A percentile compares a stretch with the other conserved stretches of the same genome.
Conservation (phyloP, 2,113 vertebrate species). For the Natator depressus region DNA sequence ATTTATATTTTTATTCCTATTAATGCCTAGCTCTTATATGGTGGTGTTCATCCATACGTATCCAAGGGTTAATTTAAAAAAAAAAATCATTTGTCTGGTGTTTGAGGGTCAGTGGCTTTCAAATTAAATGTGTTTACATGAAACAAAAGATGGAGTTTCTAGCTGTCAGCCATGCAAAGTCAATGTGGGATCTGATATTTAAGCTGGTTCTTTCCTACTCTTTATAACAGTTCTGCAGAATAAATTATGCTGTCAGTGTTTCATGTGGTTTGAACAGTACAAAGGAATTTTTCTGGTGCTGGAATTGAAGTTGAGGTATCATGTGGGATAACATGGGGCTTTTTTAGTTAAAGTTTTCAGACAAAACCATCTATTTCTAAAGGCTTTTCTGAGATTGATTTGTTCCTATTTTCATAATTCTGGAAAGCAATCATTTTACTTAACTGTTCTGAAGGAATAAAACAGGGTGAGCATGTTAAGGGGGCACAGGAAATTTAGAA, state of each 20-base stretch:
- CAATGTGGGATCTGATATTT: not conserved
- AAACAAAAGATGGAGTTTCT: slow-evolving; percentile 13
- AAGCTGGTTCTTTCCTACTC: slow-evolving; percentile 7
- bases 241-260: slow-evolving; percentile 43
- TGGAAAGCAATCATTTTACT: too few relatives aligned
- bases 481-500: not conserved
- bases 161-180: slow-evolving; percentile 16
- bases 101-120: not conserved
- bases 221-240: slow-evolving; percentile 42
- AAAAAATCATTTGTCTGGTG: not conserved
- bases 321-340: not conserved
- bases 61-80: not conserved
- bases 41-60: not conserved
- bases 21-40: not conserved
- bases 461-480: not conserved
- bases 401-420: not conserved
- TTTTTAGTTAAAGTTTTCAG: not conserved
- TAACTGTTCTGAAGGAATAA: not conserved
- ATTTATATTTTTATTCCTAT: not conserved
- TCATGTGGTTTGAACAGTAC: slow-evolving; percentile 21
- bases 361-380: not conserved
- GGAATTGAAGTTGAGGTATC: slow-evolving; percentile 6
- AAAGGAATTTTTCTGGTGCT: slow-evolving; percentile 1
- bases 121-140: not conserved
- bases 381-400: not conserved